These are phyloP conservation scores for Amniataba percoides DNA, from an alignment of 2,797 vertebrate genomes.

Conservation along the genomic window DNA sequence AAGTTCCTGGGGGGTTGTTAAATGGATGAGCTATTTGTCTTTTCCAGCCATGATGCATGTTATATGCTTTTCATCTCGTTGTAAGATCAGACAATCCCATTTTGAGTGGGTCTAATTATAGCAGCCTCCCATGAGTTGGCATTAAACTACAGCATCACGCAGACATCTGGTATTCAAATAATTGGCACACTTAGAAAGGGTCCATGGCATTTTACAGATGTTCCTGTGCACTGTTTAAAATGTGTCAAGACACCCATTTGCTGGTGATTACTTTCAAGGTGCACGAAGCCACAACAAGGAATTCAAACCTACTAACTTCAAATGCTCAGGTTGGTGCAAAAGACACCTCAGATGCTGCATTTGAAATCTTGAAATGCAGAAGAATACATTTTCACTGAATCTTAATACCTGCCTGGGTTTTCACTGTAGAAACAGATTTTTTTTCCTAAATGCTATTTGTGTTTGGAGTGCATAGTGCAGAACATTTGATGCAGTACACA, in stretches of 20 bases:
- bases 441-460: background rate
- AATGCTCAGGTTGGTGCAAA: slow-evolving; percentile 44
- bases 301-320: slow-evolving; percentile 33
- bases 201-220: slow-evolving; percentile 78
- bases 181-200: slow-evolving; percentile 68
- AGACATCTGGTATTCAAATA: slow-evolving; percentile 72
- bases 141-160: slow-evolving; percentile 65
- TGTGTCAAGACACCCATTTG: slow-evolving; percentile 63
- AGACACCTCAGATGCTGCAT: slow-evolving; percentile 40
- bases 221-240: slow-evolving; percentile 59
- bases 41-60: slow-evolving; percentile 61
- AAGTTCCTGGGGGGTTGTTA: slow-evolving; percentile 50
- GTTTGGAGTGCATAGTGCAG: background rate
- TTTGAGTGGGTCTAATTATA: slow-evolving; percentile 75
- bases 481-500: background rate
- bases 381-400: no score
- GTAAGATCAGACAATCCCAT: slow-evolving; percentile 70
- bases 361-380: background rate
- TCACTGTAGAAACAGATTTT: background rate
- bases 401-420: background rate
- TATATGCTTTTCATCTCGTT: slow-evolving; percentile 56
- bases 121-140: slow-evolving; percentile 70
- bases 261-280: slow-evolving; percentile 50
- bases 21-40: slow-evolving; percentile 72
- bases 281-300: slow-evolving; percentile 29